Base-by-base conservation (phyloP, 2,888 invertebrate species). In the Euphydryas editha region DNA sequence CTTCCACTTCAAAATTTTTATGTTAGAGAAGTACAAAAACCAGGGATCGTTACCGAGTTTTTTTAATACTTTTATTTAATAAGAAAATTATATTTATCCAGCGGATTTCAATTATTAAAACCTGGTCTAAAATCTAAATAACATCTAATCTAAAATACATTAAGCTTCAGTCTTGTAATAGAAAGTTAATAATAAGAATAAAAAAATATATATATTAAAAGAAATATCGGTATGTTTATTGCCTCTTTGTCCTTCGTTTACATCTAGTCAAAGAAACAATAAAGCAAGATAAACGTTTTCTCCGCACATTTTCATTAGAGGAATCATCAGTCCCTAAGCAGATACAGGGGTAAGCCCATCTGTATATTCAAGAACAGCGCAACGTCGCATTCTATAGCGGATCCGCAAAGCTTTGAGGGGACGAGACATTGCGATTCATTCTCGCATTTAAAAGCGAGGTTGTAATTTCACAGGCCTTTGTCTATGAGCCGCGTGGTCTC, bases 391-490 rank as follows among this genome's bases (percentile, higher is more conserved):
- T 80, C 78, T 82, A 82, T 81, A 81, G 78, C 80, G 76, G 80
- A 81, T 79, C 79, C 79, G 86, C 84, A 85, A 86, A 86, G 89
- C 90, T 90, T 88, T 90, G 90, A 90, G 84, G 84, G 85, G 83
- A 87, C 81, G 88, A 88, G 90, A 89, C 90, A 87, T 85, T 85
- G 88, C 85, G 86, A 90, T 88, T 91, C 91, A 90, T 89, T 88
- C 89, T 81, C 87, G 88, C 88, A 88, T 89, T 91, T 91, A 89
- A 91, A 92, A 92, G 90, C 87, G 87, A 88, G 88, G 86, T 86
- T 89, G 88, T 90, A 91, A 92, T 92, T 90, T 90, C 81, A 82
- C 87, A 87, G 85, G 85, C 88, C 91, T 91, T 91, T 92, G 91
- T 92, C 86, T 88, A 80, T 76, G 73, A 68, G 76, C 80, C 78